Conservation (phyloP, 2,888 invertebrate genomes). For the Eumacrocentrus americanus region DNA sequence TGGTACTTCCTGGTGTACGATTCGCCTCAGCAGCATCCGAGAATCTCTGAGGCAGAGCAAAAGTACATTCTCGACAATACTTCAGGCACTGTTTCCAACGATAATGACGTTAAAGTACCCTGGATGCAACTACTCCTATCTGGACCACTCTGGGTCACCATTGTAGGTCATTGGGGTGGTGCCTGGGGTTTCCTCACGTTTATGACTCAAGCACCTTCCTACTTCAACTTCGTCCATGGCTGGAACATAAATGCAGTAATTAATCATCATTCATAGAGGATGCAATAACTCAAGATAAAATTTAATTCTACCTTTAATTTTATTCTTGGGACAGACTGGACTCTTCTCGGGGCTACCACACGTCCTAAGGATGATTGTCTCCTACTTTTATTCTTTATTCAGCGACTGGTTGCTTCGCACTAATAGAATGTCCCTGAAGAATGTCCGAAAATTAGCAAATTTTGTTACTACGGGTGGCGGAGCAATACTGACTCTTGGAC, state of each 20-base stretch:
- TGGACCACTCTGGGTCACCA: conserved; percentile 67
- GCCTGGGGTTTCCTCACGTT: conserved; percentile 75
- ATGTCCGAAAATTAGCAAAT: conserved; percentile 71
- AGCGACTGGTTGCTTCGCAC: conserved; percentile 68
- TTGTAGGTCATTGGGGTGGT: conserved; percentile 71
- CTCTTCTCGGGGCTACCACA: conserved; percentile 71
- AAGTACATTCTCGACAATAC: conserved; percentile 67
- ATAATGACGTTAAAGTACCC: conserved; percentile 61
- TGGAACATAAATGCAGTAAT: conserved; percentile 71
- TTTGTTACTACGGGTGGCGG: conserved; percentile 68
- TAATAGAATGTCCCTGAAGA: conserved; percentile 67
- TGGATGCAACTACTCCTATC: conserved; percentile 70
- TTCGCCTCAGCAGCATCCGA: conserved; percentile 71
- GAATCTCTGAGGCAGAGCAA: conserved; percentile 67
- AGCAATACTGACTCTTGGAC: conserved; percentile 67
- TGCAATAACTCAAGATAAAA: too few relatives aligned
- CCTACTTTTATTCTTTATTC: conserved; percentile 65
- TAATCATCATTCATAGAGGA: too few relatives aligned
- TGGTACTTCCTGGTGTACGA: conserved; percentile 72
- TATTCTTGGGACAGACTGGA: conserved; percentile 63
- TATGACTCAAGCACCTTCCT: conserved; percentile 74
- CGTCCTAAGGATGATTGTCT: conserved; percentile 67
- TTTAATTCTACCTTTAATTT: neutral
- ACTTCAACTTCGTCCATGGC: conserved; percentile 73
- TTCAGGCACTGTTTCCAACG: conserved; percentile 53